Conservation (phyloP, 2,113 vertebrate species). For the Mastomys natalensis region DNA sequence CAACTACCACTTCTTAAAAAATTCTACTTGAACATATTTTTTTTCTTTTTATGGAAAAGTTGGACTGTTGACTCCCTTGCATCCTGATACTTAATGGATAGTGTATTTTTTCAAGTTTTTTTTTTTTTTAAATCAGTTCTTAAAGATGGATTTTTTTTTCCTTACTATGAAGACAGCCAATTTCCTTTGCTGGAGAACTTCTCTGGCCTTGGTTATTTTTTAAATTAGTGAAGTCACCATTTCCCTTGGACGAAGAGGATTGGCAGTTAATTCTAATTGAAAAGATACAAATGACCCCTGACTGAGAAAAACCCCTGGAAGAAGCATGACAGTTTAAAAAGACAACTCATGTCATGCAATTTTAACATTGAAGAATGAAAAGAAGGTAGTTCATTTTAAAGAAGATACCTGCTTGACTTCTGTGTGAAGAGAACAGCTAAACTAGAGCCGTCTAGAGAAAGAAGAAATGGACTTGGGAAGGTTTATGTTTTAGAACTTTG, state of each 20-base stretch:
- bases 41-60: conserved; percentile 41
- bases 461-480: not conserved
- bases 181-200: conserved; percentile 49
- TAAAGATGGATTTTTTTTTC: not conserved
- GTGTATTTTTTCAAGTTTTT: not conserved
- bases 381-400: conserved; percentile 46
- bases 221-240: conserved; percentile 31
- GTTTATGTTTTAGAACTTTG: conserved; percentile 6
- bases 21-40: conserved; percentile 17
- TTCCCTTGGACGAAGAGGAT: conserved; percentile 63
- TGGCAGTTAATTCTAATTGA: conserved; percentile 51
- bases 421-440: not conserved
- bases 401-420: conserved; percentile 47
- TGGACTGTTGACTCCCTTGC: conserved; percentile 18
- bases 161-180: not conserved
- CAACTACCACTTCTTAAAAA: not conserved
- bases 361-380: conserved; percentile 54
- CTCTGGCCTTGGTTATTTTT: conserved; percentile 54
- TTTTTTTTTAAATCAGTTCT: conserved; percentile 28
- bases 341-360: not conserved
- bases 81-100: conserved; percentile 23
- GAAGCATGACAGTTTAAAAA: conserved; percentile 25
- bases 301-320: not conserved
- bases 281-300: conserved; percentile 47
- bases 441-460: not conserved